These are phyloP conservation scores for Melanotaenia boesemani DNA, from an alignment of 2,797 vertebrate genomes.

Conservation along the genomic window DNA sequence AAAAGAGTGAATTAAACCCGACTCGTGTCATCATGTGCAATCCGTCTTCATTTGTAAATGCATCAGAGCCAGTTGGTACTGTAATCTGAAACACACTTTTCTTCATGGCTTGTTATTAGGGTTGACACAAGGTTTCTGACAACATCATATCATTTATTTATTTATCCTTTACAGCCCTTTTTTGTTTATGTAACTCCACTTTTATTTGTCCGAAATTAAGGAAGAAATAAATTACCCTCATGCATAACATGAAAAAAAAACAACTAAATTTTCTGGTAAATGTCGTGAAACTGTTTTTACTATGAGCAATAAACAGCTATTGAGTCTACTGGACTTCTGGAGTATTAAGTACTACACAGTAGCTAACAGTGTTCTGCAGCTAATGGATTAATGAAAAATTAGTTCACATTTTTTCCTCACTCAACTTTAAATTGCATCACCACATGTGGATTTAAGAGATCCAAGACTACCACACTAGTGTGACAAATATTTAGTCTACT, in stretches of 20 bases:
- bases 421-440: background rate
- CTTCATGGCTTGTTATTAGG: constrained; percentile 58
- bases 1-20: constrained; percentile 65
- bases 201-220: background rate
- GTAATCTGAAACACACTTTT: constrained; percentile 63
- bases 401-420: background rate
- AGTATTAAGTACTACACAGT: background rate
- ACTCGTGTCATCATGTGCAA: constrained; percentile 73
- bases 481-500: background rate
- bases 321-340: background rate
- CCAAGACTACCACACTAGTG: background rate
- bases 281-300: background rate
- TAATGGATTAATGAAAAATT: background rate
- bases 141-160: constrained; percentile 44
- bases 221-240: background rate
- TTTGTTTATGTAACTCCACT: background rate
- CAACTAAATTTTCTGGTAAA: background rate
- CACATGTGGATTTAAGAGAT: background rate
- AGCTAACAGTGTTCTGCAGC: background rate
- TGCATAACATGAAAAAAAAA: background rate
- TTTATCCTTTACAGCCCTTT: background rate
- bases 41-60: constrained; percentile 79
- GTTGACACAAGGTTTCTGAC: constrained; percentile 70
- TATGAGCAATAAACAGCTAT: background rate
- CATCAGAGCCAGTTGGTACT: constrained; percentile 62